phyloP scores from a whole-genome alignment of 2,113 vertebrate species.

The Psettodes erumei region DNA sequence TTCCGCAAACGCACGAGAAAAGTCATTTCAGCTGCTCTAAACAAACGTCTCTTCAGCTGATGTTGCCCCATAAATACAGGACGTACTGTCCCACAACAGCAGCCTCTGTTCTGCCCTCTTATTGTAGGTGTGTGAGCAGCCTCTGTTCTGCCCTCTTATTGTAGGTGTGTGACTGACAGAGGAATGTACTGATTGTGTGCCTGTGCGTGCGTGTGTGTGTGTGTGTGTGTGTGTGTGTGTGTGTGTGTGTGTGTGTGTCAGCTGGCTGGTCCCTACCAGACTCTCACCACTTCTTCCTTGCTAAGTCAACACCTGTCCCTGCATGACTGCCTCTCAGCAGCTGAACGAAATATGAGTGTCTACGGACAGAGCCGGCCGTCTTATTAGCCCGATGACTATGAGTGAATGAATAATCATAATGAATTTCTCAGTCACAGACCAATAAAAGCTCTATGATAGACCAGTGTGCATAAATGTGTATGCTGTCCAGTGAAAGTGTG shows the following conservation, averaged over 20 bases:
- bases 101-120: conserved; percentile 39
- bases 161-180: conserved; percentile 29
- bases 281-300: not conserved
- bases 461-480: not conserved
- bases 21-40: not conserved
- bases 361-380: too few species aligned
- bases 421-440: too few species aligned
- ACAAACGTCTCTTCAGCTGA: conserved; percentile 25
- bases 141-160: conserved; percentile 42
- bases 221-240: not conserved
- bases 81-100: conserved; percentile 38
- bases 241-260: too few species aligned
- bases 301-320: conserved; percentile 20
- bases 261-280: not conserved
- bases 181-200: conserved; percentile 32
- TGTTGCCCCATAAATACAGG: not conserved
- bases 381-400: not conserved
- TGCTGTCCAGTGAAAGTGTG: not conserved
- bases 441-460: not conserved
- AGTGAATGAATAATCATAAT: too few species aligned
- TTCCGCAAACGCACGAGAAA: conserved; percentile 1
- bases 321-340: conserved; percentile 21
- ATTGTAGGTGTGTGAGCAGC: conserved; percentile 25
- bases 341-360: not conserved
- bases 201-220: conserved; percentile 1